Percentiles rank a stretch among this genome's conserved stretches.
Conservation (phyloP, 2,888 invertebrate genomes). For the Epinotia nisella region DNA sequence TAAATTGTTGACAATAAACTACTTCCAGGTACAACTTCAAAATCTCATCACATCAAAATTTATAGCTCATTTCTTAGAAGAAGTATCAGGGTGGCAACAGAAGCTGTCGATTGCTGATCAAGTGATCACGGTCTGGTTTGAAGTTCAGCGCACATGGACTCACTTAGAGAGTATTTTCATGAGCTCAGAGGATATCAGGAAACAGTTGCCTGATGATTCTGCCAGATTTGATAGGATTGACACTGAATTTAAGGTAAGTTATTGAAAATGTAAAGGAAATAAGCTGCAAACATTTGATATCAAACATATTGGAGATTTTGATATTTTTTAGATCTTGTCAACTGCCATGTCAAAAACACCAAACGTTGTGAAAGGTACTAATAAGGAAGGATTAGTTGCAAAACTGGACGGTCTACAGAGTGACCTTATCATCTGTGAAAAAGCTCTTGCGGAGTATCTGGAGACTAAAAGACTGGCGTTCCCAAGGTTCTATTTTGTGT, state of each 20-base stretch:
- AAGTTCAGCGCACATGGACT: slow-evolving; percentile 98
- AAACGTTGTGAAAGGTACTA: slow-evolving; percentile 96
- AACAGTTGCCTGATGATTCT: slow-evolving; percentile 97
- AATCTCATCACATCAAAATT: slow-evolving; percentile 98
- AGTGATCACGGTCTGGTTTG: slow-evolving; percentile 96
- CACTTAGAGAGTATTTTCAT: slow-evolving; percentile 99
- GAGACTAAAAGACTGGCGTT: slow-evolving; percentile 98
- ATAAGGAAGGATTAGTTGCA: slow-evolving; percentile 91
- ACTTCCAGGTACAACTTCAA: slow-evolving; percentile 92
- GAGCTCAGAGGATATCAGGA: slow-evolving; percentile 98
- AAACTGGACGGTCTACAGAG: slow-evolving; percentile 92
- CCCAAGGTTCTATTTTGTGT: slow-evolving; percentile 98
- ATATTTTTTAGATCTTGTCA: slow-evolving; percentile 85
- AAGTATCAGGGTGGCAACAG: slow-evolving; percentile 97
- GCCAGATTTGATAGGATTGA: slow-evolving; percentile 96
- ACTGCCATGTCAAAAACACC: slow-evolving; percentile 91
- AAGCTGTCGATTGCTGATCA: slow-evolving; percentile 97
- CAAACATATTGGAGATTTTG: neutral
- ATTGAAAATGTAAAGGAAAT: neutral
- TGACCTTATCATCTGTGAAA: slow-evolving; percentile 96
- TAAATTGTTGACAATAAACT: neutral
- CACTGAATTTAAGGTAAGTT: slow-evolving; percentile 91
- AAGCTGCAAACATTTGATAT: neutral
- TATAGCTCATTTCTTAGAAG: slow-evolving; percentile 97
- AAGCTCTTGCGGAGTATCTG: slow-evolving; percentile 97